phyloP scores from a whole-genome alignment of 2,797 vertebrate species.

The Lutjanus argentimaculatus region DNA sequence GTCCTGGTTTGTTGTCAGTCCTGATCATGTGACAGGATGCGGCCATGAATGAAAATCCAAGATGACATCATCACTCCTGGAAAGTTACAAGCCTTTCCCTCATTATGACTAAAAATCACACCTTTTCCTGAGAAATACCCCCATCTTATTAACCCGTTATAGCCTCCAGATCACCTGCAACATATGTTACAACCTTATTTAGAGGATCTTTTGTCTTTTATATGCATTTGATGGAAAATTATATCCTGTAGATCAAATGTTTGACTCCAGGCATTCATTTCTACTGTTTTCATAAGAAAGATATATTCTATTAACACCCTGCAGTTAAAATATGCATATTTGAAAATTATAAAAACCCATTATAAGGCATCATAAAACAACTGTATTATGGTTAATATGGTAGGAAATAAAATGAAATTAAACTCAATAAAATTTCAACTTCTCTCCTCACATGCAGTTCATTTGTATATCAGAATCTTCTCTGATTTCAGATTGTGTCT shows the following conservation, averaged over 20 bases:
- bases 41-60: background rate
- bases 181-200: too few relatives aligned
- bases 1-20: background rate
- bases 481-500: too few relatives aligned
- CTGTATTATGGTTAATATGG: background rate
- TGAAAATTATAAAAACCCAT: background rate
- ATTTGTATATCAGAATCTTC: background rate
- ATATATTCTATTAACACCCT: background rate
- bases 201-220: background rate
- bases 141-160: too few relatives aligned
- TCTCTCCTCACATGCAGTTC: background rate
- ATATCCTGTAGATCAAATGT: background rate
- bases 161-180: too few relatives aligned
- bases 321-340: background rate
- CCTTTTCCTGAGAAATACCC: background rate
- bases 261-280: background rate
- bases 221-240: background rate
- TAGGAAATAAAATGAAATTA: background rate
- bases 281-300: background rate
- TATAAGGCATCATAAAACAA: background rate
- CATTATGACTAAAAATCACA: background rate
- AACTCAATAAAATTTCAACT: background rate
- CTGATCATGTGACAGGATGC: constrained; percentile 37
- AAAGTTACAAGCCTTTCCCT: constrained; percentile 55
- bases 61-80: constrained; percentile 43